Evolutionary conservation across 1,140 invertebrate genomes (phyloP), one percentile per base, ranked within the genome.

Genomic region (Pteromalus puparum): DNA sequence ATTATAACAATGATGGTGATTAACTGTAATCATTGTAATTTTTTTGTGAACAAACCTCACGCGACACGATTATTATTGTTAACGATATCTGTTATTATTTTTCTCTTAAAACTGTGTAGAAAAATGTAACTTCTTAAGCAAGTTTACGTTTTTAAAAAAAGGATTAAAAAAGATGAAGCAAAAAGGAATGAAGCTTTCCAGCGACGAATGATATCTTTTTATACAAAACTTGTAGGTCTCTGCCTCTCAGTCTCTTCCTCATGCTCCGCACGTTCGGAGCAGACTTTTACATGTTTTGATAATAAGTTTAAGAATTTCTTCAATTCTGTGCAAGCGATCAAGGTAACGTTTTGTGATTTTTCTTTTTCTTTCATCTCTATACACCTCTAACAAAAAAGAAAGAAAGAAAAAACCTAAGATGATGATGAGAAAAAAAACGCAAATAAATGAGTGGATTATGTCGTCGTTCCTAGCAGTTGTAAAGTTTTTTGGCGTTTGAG

Each of bases 1-100:
- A 90, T 87, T 53, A 87, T 82, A 77, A 85, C 75, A 30, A 88
- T 88, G 79, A 88, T 88, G 80, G 46, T 75, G 26, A 48, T 80
- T 38, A 30, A 80, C 34, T 84, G 34, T 81, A 87, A 88, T 87
- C 86, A 90, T 88, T 90, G 87, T 90, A 90, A 84, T 84, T 85
- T 90, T 90, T 89, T 89, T 86, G 87, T 88, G 89, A 18, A 28
- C 67, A 77, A 68, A 75, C 26, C 65, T 77, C 26, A 72, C 73
- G 68, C 89, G 86, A 84, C 86, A 87, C 81, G 70, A 88, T 88
- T 88, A 81, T 90, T 88, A 90, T 87, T 90, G 90, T 91, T 90
- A 88, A 88, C 61, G 61, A 82, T 85, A 78, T 87, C 82, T 89
- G 82, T 88, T 88, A 85, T 88, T 88, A 86, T 87, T 82, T 87